These are phyloP conservation scores for Muricea muricata DNA, from an alignment of 92 coral and sea anemone species.

Conservation along the genomic window DNA sequence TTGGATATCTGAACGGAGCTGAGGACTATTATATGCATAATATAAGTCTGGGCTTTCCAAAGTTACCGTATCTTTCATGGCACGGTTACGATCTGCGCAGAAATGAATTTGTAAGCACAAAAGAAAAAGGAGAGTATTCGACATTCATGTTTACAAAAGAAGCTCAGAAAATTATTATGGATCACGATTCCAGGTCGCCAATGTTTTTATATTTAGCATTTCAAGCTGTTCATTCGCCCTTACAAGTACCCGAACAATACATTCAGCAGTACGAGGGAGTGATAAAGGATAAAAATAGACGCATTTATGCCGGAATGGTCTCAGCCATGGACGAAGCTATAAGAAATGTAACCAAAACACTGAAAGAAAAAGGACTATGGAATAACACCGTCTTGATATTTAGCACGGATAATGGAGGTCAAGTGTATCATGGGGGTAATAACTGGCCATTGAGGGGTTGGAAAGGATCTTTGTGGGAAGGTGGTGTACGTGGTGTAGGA, in stretches of 20 bases:
- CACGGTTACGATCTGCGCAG: constrained; percentile 59
- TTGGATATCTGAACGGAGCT: constrained; percentile 63
- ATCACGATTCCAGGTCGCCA: constrained; percentile 42
- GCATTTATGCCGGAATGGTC: constrained; percentile 64
- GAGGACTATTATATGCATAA: constrained; percentile 61
- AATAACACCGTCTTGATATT: constrained; percentile 59
- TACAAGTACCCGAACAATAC: constrained; percentile 60
- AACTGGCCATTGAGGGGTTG: constrained; percentile 75
- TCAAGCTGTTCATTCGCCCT: constrained; percentile 64
- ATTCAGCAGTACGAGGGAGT: constrained; percentile 16
- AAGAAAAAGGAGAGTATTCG: constrained; percentile 63
- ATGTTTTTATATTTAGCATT: constrained; percentile 64
- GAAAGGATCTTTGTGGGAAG: constrained; percentile 62
- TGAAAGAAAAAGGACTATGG: constrained; percentile 56
- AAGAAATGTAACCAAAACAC: constrained; percentile 58
- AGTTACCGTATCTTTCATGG: background rate
- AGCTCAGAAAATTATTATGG: constrained; percentile 55
- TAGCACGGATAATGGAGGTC: constrained; percentile 36
- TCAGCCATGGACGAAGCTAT: constrained; percentile 66
- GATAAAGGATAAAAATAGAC: constrained; percentile 44
- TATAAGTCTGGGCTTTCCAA: constrained; percentile 48
- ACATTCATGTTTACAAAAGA: constrained; percentile 60
- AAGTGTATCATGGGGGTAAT: constrained; percentile 62
- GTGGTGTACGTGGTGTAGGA: constrained; percentile 68
- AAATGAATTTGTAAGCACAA: constrained; percentile 53